Base-by-base conservation (phyloP, 2,888 invertebrate genomes). In the Drosophila prostipennis region DNA sequence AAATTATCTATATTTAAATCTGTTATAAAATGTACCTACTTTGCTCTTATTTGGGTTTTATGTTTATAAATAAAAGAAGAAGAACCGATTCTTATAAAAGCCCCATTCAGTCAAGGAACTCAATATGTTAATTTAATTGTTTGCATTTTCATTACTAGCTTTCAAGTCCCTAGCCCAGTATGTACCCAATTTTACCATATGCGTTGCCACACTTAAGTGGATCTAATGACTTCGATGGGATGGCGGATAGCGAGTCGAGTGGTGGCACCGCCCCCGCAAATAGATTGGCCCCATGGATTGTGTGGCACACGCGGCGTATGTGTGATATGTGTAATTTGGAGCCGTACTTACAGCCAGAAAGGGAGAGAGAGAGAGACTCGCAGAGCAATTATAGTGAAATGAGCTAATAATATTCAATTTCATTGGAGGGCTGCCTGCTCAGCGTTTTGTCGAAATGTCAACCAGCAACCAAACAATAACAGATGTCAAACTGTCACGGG, bases 391-490 rank as follows among this genome's bases (percentile, higher is more conserved):
- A 79, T 67, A 54, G 55, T 46, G 59, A 72, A 80, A 67, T 72
- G 67, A 76, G 81, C 79, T 81, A 82, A 82, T 83, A 72, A 83
- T 79, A 83, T 82, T 82, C 84, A 81, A 82, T 80, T 81, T 76
- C 64, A 79, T 59, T 40, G 57, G 45, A 26, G 29, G 46, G 56
- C 68, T 56, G 64, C 56, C 68, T 46, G 58, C 64, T 61, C 70
- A 67, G 58, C 78, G 60, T 84, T 80, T 81, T 83, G 81, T 83
- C 79, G 68, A 69, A 79, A 79, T 80, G 84, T 83, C 82, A 82
- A 82, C 53, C 74, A 76, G 72, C 79, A 71, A 77, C 59, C 75
- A 77, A 72, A 57, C 43, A 55, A 34, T 53, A 77, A 34, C 46
- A 58, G 46, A 71, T 55, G 70, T 71, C 70, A 71, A 71, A 48